Conservation (phyloP, 2,888 invertebrate species). For the Silvanus unidentatus region DNA sequence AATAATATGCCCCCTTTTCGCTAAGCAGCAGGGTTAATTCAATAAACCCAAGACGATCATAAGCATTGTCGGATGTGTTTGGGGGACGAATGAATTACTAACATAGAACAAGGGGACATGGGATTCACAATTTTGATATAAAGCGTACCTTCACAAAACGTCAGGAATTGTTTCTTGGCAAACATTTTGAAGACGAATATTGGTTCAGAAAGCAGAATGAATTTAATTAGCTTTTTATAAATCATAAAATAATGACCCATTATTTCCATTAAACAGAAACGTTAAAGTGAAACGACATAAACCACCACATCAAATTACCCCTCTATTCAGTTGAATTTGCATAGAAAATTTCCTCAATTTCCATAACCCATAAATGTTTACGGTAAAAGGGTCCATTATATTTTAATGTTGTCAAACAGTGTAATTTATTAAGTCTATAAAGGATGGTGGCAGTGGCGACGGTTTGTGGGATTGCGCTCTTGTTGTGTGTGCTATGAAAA, state of each 20-base stretch:
- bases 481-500: slow-evolving; percentile 5
- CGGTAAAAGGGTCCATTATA: slow-evolving; percentile 18
- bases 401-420: slow-evolving; percentile 24
- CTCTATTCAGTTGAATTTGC: slow-evolving; percentile 6
- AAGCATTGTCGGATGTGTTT: no score
- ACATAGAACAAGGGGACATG: no score
- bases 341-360: slow-evolving; percentile 27
- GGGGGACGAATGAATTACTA: no score
- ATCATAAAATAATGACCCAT: no score
- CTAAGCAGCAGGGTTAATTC: slow-evolving; percentile 26
- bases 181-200: no score
- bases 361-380: slow-evolving; percentile 33
- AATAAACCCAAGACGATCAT: slow-evolving; percentile 24
- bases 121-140: no score
- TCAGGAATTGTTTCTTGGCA: no score
- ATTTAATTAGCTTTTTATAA: neutral
- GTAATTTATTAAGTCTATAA: slow-evolving; percentile 26
- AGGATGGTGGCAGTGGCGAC: slow-evolving; percentile 9
- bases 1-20: slow-evolving; percentile 8
- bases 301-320: slow-evolving; percentile 3
- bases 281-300: slow-evolving; percentile 1
- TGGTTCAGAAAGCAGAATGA: no score
- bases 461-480: slow-evolving; percentile 14
- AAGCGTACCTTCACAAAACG: no score
- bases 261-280: no score